Percentiles rank a stretch among this genome's conserved stretches.
phyloP scores from a whole-genome alignment of 2,797 vertebrate species.

The Melanotaenia boesemani region DNA sequence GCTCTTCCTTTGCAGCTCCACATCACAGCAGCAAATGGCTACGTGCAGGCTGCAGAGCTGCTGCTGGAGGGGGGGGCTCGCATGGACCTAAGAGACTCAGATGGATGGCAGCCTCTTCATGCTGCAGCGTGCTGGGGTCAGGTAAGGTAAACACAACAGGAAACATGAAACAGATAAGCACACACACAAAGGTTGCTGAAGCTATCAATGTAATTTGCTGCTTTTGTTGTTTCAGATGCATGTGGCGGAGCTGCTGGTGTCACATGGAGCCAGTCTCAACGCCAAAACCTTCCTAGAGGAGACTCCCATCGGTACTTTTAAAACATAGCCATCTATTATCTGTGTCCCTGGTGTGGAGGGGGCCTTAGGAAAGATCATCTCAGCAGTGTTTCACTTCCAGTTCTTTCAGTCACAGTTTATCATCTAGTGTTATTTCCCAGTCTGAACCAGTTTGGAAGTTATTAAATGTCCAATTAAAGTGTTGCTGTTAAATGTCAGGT shows the following conservation, averaged over 20 bases:
- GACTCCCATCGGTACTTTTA: conserved; percentile 92
- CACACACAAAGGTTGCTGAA: not conserved
- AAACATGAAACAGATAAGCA: conserved; percentile 41
- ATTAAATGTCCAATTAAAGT: not conserved
- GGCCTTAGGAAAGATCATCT: conserved; percentile 15
- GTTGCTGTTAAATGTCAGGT: too few relatives aligned
- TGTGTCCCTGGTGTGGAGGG: not conserved
- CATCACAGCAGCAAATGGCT: conserved; percentile 94
- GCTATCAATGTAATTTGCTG: conserved; percentile 8
- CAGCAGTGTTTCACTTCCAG: conserved; percentile 8
- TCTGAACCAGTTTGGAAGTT: conserved; percentile 2
- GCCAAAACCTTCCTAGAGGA: conserved; percentile 95
- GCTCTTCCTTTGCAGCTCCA: conserved; percentile 86
- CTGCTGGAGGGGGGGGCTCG: conserved; percentile 93
- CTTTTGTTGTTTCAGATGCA: conserved; percentile 87
- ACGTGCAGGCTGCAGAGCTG: conserved; percentile 91
- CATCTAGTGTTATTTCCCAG: not conserved
- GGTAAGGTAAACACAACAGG: conserved; percentile 83
- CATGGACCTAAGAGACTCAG: conserved; percentile 91
- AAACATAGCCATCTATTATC: conserved; percentile 7
- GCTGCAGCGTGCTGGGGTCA: conserved; percentile 99
- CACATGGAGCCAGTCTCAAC: conserved; percentile 94
- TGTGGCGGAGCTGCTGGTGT: conserved; percentile 94
- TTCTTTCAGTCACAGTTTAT: conserved; percentile 17
- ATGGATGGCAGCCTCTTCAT: conserved; percentile 96